Base-by-base conservation (phyloP, 2,888 invertebrate genomes). In the Cinara cedri region DNA sequence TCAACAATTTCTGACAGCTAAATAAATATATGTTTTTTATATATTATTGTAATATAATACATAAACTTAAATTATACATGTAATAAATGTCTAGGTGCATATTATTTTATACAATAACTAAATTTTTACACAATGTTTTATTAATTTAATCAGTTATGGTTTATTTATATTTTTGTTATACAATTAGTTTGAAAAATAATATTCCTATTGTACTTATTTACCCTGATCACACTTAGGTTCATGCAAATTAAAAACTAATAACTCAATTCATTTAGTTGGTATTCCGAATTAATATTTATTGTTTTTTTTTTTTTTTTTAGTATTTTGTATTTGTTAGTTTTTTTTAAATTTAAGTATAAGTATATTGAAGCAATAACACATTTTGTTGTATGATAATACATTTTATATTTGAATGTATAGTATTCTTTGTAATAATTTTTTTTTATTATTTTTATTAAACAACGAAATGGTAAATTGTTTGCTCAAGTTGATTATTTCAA, bases 401-500 rank as follows among this genome's bases (percentile, higher is more conserved):
- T 75, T 65, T 75, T 54, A n/a, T 24, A 75, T 65, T 24, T 21
- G 9, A 51, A 21, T 62, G 21, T 24, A 21, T 44, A 26, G 19
- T 63, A 21, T 71, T 21, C 21, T 42, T 44, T 21, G 19, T 71
- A 34, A 44, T 34, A 3, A 34, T 34, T 34, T 34, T 72, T 34
- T 42, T 63, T 74, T 55, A n/a, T 68, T 13, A 2, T 63, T 74
- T 34, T 14, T 74, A 63, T 63, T 42, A 42, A 65, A 65, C 74
- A 75, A 75, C 74, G 74, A 75, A 75, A 75, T 44, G 3, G 62
- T 63, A 74, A 74, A 74, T 74, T 74, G 21, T 65, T 75, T 75
- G 74, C 74, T 75, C 74, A 75, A 75, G 6, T 75, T 11, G 44
- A 74, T 42, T 42, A 51, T 54, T 51, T 19, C 21, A 42, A 42